Evolutionary conservation across 2,888 invertebrate species (phyloP).

Genomic region (Noctua comes): DNA sequence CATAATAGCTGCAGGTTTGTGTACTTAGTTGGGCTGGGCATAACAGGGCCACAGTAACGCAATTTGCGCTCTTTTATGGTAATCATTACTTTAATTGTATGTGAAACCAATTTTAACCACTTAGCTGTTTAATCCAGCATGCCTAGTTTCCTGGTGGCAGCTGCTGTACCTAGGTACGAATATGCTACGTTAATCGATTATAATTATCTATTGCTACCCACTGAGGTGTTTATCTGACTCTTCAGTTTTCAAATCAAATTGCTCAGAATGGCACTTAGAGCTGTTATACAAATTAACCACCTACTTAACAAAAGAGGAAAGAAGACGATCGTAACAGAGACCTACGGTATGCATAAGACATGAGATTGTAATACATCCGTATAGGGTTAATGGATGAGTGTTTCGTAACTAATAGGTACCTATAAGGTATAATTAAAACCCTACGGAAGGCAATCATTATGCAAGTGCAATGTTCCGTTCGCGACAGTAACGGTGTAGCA

Average conservation of each 20-base stretch:
- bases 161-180: neutral
- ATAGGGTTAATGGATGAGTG: slow-evolving; percentile 31
- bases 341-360: slow-evolving; percentile 21
- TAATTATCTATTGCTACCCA: neutral
- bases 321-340: slow-evolving; percentile 16
- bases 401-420: slow-evolving; percentile 38
- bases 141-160: too few species aligned
- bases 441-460: slow-evolving; percentile 55
- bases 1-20: slow-evolving; percentile 21
- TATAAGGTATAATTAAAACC: slow-evolving; percentile 39
- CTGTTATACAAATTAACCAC: slow-evolving; percentile 18
- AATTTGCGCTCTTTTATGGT: neutral
- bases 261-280: neutral
- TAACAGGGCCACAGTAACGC: neutral
- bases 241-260: neutral
- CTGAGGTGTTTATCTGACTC: neutral
- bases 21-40: neutral
- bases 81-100: neutral
- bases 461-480: slow-evolving; percentile 53
- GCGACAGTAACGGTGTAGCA: slow-evolving; percentile 35
- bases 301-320: slow-evolving; percentile 12
- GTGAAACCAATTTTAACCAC: neutral
- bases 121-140: neutral
- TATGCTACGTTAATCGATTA: too few species aligned
- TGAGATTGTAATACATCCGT: slow-evolving; percentile 46